Evolutionary conservation across 2,113 vertebrate species (phyloP).

Genomic region (Herpetotheres cachinnans): DNA sequence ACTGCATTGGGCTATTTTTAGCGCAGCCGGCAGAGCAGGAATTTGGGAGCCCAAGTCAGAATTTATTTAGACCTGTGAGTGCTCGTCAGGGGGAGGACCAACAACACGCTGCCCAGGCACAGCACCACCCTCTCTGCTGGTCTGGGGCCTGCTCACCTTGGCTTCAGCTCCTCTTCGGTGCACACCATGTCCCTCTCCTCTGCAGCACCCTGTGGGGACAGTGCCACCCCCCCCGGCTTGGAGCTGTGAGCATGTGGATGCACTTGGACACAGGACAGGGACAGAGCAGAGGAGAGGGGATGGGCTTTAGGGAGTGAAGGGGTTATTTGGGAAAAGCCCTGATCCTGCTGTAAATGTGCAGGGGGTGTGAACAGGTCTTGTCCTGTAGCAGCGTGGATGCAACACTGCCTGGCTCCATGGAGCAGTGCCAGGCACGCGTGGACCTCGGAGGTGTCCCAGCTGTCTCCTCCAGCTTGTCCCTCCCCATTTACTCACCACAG

Average conservation of each 20-base stretch:
- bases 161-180: background rate
- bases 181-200: background rate
- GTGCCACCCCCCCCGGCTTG: background rate
- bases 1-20: constrained; percentile 51
- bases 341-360: background rate
- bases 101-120: accelerated
- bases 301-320: background rate
- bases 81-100: background rate
- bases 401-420: background rate
- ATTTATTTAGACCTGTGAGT: constrained; percentile 55
- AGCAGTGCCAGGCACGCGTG: background rate
- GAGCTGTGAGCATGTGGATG: background rate
- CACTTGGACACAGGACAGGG: accelerated
- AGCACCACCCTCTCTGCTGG: background rate
- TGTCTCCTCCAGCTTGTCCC: background rate
- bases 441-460: background rate
- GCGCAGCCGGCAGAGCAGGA: constrained; percentile 23
- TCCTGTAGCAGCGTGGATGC: background rate
- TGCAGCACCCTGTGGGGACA: background rate
- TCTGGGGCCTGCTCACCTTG: background rate
- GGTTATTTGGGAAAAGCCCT: background rate
- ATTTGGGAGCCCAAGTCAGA: constrained; percentile 44
- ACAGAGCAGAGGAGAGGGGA: background rate
- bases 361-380: background rate
- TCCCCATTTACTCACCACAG: background rate